A percentile compares a stretch with the other conserved stretches of the same genome.
Evolutionary conservation across 1,140 invertebrate genomes (phyloP).

Genomic region (Linepithema humile): DNA sequence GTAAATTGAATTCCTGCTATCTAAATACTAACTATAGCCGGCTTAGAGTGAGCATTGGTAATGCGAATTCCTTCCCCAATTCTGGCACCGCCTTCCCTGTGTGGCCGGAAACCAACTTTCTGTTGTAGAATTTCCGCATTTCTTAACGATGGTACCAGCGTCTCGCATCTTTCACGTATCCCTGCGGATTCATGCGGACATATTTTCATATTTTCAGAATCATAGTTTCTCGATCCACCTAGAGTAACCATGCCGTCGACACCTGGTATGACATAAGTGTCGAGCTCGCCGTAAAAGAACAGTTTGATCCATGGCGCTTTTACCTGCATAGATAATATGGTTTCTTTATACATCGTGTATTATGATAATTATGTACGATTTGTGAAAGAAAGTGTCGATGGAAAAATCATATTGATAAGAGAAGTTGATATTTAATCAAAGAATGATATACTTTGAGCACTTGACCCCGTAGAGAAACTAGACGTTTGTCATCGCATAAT

Average conservation of each 20-base stretch:
- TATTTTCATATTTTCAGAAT: conserved; percentile 89
- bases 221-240: conserved; percentile 93
- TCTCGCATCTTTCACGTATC: conserved; percentile 90
- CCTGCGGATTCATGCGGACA: conserved; percentile 89
- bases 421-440: background rate
- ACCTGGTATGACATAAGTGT: conserved; percentile 94
- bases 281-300: conserved; percentile 92
- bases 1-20: conserved; percentile 32
- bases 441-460: conserved; percentile 88
- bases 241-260: conserved; percentile 89
- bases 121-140: conserved; percentile 87
- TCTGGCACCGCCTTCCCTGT: conserved; percentile 88
- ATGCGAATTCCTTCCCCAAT: conserved; percentile 88
- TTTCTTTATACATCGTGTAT: background rate
- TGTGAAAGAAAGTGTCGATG: background rate
- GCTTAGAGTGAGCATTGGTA: conserved; percentile 56
- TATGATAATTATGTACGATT: background rate
- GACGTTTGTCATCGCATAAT: conserved; percentile 90
- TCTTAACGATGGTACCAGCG: conserved; percentile 89
- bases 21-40: conserved; percentile 68
- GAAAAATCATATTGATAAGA: background rate
- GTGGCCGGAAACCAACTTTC: conserved; percentile 91
- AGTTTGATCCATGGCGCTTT: conserved; percentile 95
- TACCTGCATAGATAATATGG: conserved; percentile 84
- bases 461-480: conserved; percentile 96